phyloP scores from a whole-genome alignment of 2,888 invertebrate genomes.

The Arctia plantaginis region DNA sequence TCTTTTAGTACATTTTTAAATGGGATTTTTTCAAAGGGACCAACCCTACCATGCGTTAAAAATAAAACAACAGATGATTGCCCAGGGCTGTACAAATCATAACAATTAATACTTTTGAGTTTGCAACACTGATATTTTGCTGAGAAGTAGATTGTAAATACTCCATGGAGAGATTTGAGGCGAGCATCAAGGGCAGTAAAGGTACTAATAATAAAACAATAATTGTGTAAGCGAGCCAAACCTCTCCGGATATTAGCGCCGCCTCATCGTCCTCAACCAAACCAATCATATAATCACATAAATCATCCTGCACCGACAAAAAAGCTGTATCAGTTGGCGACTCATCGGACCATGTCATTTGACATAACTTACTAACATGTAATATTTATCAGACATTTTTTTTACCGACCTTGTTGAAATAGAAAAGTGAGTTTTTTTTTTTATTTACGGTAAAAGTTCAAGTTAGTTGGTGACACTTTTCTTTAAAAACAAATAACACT shows the following conservation, averaged over 20 bases:
- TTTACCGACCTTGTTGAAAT: background rate
- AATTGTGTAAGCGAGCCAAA: conserved; percentile 67
- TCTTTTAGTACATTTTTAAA: background rate
- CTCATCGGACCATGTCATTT: background rate
- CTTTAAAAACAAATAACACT: too few relatives aligned
- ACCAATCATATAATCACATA: conserved; percentile 87
- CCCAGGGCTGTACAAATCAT: conserved; percentile 39
- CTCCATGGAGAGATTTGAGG: conserved; percentile 54
- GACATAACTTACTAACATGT: background rate
- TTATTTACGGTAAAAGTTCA: too few relatives aligned
- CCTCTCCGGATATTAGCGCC: conserved; percentile 83
- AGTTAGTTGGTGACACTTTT: too few relatives aligned
- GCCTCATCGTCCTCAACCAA: conserved; percentile 86
- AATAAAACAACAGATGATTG: conserved; percentile 45
- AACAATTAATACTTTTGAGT: conserved; percentile 34
- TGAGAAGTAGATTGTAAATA: conserved; percentile 29
- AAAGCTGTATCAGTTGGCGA: conserved; percentile 61
- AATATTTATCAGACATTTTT: background rate
- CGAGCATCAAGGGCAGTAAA: conserved; percentile 57
- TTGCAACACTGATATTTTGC: conserved; percentile 29
- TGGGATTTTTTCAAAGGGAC: background rate
- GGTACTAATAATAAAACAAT: conserved; percentile 56
- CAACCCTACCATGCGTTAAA: conserved; percentile 33
- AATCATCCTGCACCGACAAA: conserved; percentile 85
- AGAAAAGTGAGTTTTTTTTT: too few relatives aligned